Base-by-base conservation (phyloP, 2,888 invertebrate species). In the Megaustenia siamemsis region DNA sequence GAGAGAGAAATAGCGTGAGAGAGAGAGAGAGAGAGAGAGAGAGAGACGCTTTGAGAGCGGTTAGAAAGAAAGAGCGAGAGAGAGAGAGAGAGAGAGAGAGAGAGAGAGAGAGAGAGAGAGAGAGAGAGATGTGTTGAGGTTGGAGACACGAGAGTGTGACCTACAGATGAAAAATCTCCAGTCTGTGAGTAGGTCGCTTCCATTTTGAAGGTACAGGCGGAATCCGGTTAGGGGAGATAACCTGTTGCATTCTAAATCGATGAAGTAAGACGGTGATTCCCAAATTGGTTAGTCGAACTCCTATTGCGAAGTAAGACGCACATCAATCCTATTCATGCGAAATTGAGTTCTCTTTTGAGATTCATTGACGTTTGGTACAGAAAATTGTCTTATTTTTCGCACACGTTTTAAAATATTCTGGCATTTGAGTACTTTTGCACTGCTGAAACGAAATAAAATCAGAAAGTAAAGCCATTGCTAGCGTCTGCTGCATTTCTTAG, bases 231-330 rank as follows among this genome's bases (percentile, higher is more conserved):
- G 43, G 45, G 66, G 49, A 28, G 43, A 56, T 79, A 79, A 79
- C 79, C 66, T 43, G 66, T 45, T 38, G 63, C 38, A 63, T 60
- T n/a, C 43, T 40, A 78, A 78, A 78, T 60, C 60, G 78, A 63
- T 63, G 32, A 15, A n/a, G 24, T 10, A 5, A n/a, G n/a, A 24
- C 5, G 21, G n/a, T 21, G 56, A n/a, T 56, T 18, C 21, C 5
- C 56, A 56, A 18, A 56, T 24, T n/a, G n/a, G 49, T 12, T 8
- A 49, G 49, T 49, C 18, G 49, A 49, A 12, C 49, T 49, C 10
- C 49, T 18, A 18, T 49, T 8, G 49, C 49, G 49, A 49, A 49
- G 18, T 8, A 49, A 49, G 18, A 12, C 49, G 49, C 49, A 49
- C 49, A 8, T 12, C 49, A 49, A 12, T 49, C 49, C 8, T n/a